Evolutionary conservation across 2,113 vertebrate genomes (phyloP), one percentile per base, ranked within the genome.

Genomic region (Natator depressus): DNA sequence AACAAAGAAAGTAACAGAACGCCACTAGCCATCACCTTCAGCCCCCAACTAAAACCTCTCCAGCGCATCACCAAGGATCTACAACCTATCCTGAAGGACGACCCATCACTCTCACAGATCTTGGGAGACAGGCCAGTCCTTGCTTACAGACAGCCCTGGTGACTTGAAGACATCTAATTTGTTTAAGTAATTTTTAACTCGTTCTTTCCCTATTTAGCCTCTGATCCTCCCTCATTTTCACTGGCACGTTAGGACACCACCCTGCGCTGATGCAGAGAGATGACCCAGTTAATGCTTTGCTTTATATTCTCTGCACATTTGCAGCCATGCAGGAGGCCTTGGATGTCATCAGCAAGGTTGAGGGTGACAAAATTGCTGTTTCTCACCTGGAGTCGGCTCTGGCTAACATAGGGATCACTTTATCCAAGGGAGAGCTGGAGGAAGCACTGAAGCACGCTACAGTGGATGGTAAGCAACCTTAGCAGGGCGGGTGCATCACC

Each of bases 391-490:
- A 87, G 59, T 91, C 78, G 9, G 24, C 85, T 75, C 88, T 97
- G 59, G 57, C 54, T 76, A 87, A 50, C 27, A 75, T 94, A 35
- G 91, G 95, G 25, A 82, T 96, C 69, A 31, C 5, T 0, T 62
- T 95, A 35, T 29, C 86, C 47, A 47, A 55, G 47, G 82, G 95
- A 4, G 59, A 93, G 57, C 35, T 4, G 11, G 47, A 20, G 35
- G 42, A 96, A 7, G 84, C 91, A 3, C 78, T 93, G 53, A 93
- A 72, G 11, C 84, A 55, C 31, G 85, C 96, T 46, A 89, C 94
- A 19, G 27, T 93, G 50, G 91, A 96, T 38, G 83, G 97, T 97
- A 82, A 97, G 94, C 42, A 53, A 12, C n/a, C 46, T 38, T 17
- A 20, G n/a, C 22, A 25, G 50, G 25, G 13, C 6, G 35, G 31